These are phyloP conservation scores for Bucorvus abyssinicus DNA, from an alignment of 2,797 vertebrate species.

Conservation along the genomic window DNA sequence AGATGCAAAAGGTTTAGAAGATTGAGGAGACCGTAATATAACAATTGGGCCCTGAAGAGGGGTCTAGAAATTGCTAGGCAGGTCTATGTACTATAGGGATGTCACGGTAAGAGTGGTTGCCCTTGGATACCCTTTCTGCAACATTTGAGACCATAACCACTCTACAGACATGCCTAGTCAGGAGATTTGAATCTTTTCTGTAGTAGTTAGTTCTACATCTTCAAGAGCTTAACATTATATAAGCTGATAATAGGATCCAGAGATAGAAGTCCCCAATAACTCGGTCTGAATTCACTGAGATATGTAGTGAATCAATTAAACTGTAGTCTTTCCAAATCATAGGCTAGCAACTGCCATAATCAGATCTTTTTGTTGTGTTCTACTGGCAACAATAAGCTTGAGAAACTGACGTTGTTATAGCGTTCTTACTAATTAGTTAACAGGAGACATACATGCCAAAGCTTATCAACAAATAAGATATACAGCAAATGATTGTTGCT, in stretches of 20 bases:
- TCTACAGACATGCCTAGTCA: neutral
- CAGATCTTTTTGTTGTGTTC: neutral
- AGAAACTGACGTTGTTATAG: neutral
- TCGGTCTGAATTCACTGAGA: neutral
- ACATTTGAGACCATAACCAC: neutral
- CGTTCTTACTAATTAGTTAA: neutral
- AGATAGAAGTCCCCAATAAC: neutral
- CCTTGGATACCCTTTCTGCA: neutral
- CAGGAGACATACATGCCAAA: neutral
- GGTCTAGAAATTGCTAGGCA: neutral
- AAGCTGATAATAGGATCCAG: neutral
- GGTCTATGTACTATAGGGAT: neutral
- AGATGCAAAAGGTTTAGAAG: neutral
- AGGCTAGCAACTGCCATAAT: neutral
- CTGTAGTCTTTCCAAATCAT: neutral
- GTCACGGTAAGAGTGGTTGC: neutral
- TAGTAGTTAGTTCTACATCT: neutral
- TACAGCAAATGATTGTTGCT: neutral
- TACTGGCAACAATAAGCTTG: neutral
- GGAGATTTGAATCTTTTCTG: neutral
- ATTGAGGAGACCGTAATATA: neutral
- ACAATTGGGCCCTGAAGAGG: neutral
- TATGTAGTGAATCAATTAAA: neutral
- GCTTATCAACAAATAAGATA: neutral
- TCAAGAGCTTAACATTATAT: neutral